Percentiles rank a stretch among this genome's conserved stretches.
These are phyloP conservation scores for Paralvinella palmiformis DNA, from an alignment of 1,140 invertebrate genomes.

Conservation along the genomic window DNA sequence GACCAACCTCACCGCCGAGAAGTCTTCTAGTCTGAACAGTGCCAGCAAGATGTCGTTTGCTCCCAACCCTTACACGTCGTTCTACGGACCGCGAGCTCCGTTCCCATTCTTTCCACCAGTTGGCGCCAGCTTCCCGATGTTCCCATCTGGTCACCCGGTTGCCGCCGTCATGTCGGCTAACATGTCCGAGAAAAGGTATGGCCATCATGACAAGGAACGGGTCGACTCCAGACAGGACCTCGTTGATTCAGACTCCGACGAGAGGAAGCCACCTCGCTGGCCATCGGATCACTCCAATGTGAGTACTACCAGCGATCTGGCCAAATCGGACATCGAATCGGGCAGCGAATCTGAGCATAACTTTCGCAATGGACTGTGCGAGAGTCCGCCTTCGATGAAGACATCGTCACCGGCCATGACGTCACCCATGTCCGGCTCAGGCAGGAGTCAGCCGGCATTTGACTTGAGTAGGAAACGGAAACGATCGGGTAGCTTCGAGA, in stretches of 20 bases:
- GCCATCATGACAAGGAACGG: too few relatives aligned
- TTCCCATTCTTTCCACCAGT: constrained; percentile 39
- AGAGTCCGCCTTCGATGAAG: constrained; percentile 18
- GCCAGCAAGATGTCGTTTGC: constrained; percentile 22
- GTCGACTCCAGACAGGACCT: not conserved
- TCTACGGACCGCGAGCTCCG: constrained; percentile 37
- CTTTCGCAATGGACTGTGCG: not conserved
- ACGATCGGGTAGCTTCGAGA: too few relatives aligned
- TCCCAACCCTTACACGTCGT: constrained; percentile 31
- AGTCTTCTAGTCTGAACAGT: not conserved
- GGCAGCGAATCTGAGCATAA: constrained; percentile 23
- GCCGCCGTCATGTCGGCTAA: constrained; percentile 2
- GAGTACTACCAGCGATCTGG: constrained; percentile 31
- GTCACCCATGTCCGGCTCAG: too few relatives aligned
- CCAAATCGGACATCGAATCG: constrained; percentile 32
- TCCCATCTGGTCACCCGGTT: constrained; percentile 20
- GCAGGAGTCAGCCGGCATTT: too few relatives aligned
- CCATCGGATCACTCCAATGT: constrained; percentile 23
- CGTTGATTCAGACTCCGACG: not conserved
- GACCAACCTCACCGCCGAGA: constrained; percentile 25
- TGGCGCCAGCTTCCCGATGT: constrained; percentile 25
- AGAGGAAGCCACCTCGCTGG: not conserved
- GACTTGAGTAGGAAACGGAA: too few relatives aligned
- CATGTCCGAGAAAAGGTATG: not conserved
- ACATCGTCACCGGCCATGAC: too few relatives aligned